Percentiles rank a stretch among this genome's conserved stretches.
Conservation (phyloP, 1,140 invertebrate genomes). For the Papilio machaon region DNA sequence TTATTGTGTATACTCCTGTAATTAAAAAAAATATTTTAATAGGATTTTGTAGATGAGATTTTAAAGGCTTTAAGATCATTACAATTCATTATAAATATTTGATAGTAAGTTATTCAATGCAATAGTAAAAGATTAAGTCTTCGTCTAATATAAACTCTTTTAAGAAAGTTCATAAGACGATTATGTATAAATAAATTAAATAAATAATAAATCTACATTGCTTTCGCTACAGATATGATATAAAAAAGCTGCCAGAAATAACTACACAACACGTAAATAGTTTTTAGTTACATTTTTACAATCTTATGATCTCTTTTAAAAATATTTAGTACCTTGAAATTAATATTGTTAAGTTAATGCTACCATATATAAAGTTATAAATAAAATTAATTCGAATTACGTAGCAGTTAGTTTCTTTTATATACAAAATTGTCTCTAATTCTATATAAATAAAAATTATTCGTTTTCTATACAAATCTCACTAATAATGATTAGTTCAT, state of each 20-base stretch:
- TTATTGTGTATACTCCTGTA: neutral
- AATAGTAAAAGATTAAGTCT: neutral
- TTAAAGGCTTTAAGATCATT: too few relatives aligned
- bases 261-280: conserved; percentile 20
- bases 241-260: conserved; percentile 31
- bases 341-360: conserved; percentile 24
- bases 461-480: conserved; percentile 35
- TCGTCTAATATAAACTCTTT: neutral
- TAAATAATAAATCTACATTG: neutral
- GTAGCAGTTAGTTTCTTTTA: conserved; percentile 22
- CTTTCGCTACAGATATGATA: neutral
- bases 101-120: neutral
- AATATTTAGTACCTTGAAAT: conserved; percentile 30
- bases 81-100: too few relatives aligned
- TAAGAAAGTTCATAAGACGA: neutral
- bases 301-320: conserved; percentile 2
- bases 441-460: conserved; percentile 31
- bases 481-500: conserved; percentile 24
- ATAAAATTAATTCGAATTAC: conserved; percentile 27
- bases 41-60: neutral
- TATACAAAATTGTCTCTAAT: conserved; percentile 35
- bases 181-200: neutral
- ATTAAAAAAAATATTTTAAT: neutral
- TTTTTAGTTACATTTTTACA: neutral
- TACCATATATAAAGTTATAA: conserved; percentile 4